phyloP scores from a whole-genome alignment of 2,888 invertebrate genomes.

The Caenorhabditis sp. region DNA sequence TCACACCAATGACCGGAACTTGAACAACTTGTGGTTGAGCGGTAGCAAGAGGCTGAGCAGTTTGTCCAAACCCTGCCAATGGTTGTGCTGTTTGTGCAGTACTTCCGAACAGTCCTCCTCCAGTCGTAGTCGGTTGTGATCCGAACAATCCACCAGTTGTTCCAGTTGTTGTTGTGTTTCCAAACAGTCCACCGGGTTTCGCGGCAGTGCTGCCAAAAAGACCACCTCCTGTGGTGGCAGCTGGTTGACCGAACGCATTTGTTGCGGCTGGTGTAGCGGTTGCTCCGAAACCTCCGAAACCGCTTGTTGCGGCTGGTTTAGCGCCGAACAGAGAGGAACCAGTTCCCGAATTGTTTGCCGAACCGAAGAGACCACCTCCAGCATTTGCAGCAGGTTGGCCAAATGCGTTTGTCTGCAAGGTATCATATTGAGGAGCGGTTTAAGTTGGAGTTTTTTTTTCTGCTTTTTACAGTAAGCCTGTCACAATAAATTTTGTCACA shows the following conservation, averaged over 20 bases:
- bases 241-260: constrained; percentile 44
- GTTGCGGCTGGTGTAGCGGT: constrained; percentile 39
- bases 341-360: constrained; percentile 38
- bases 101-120: constrained; percentile 43
- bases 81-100: constrained; percentile 14
- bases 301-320: constrained; percentile 48
- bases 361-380: constrained; percentile 67
- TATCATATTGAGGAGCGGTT: background rate
- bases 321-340: constrained; percentile 47
- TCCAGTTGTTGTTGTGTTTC: constrained; percentile 29
- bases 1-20: constrained; percentile 54
- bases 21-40: constrained; percentile 41
- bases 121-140: constrained; percentile 40
- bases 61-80: constrained; percentile 24
- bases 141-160: constrained; percentile 42
- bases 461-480: too few species aligned
- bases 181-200: constrained; percentile 53
- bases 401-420: constrained; percentile 15
- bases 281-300: constrained; percentile 33
- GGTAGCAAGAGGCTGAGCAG: constrained; percentile 23
- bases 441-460: too few species aligned
- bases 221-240: constrained; percentile 43
- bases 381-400: constrained; percentile 49
- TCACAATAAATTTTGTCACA: too few species aligned
- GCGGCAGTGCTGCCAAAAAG: constrained; percentile 48